Evolutionary conservation across 2,888 invertebrate species (phyloP), one percentile per base, ranked within the genome.

Genomic region (Tholera decimalis): DNA sequence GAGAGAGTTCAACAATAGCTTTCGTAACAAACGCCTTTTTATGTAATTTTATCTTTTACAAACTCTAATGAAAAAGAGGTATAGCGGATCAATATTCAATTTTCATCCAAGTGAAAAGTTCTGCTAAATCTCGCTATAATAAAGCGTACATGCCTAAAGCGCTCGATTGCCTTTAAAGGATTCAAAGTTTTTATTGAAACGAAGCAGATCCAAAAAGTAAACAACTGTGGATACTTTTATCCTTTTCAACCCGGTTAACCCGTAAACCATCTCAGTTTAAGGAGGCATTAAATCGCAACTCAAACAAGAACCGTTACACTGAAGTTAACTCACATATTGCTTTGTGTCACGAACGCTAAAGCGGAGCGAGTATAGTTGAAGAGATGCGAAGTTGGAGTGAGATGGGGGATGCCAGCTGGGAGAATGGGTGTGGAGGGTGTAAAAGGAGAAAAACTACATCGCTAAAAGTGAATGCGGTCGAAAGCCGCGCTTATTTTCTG

Each of bases 381-480:
- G 89, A 88, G 90, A 89, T 83, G 89, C 83, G 83, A 79, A 78
- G 93, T 85, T 67, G 80, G 92, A 93, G 89, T 83, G 93, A 90
- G 94, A 94, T 83, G 92, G 93, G 84, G 84, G 85, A 89, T 85
- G 87, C 82, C 83, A 84, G 89, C 89, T 89, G 88, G 89, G 89
- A 92, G 93, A 93, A 91, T 90, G 92, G 92, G 91, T 90, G 89
- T 90, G 92, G 92, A 93, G 94, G 92, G 94, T 89, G 93, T 92
- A 94, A 95, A 94, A 94, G 90, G 95, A 94, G 94, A 94, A 94
- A 95, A 95, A 95, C 95, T 95, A 94, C 94, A 93, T 90, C 93
- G 94, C 94, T 95, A 94, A 95, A 95, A 95, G 95, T 95, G 94
- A 95, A 95, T 94, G 95, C 95, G 94, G 95, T 95, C 94, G 94